phyloP scores from a whole-genome alignment of 2,113 vertebrate species.

The Synodontis membranacea region DNA sequence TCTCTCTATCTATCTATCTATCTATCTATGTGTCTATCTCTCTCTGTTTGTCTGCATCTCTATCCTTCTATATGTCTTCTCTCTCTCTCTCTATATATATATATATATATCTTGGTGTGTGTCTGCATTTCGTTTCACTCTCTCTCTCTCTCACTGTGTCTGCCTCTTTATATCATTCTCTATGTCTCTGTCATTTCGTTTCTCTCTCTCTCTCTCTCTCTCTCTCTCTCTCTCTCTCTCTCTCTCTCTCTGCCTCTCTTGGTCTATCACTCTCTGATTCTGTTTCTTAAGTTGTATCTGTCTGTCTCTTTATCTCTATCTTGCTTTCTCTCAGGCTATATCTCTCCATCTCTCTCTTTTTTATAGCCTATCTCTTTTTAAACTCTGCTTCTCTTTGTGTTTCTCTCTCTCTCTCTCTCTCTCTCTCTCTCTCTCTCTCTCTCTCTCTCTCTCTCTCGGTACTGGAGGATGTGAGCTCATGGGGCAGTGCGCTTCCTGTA shows the following conservation, averaged over 20 bases:
- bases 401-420: conserved; percentile 59
- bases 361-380: no score
- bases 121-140: not conserved
- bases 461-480: conserved; percentile 46
- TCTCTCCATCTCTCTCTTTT: conserved; percentile 70
- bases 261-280: not conserved
- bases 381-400: no score
- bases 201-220: conserved; percentile 73
- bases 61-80: conserved; percentile 45
- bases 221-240: conserved; percentile 70
- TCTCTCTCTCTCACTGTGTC: conserved; percentile 40
- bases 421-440: conserved; percentile 9
- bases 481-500: conserved; percentile 35
- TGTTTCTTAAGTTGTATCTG: conserved; percentile 66
- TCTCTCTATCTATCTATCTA: conserved; percentile 66
- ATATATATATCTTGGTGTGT: no score
- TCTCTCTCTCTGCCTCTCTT: conserved; percentile 60
- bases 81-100: not conserved
- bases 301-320: conserved; percentile 51
- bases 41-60: conserved; percentile 71
- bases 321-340: not conserved
- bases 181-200: not conserved
- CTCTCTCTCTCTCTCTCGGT: conserved; percentile 38
- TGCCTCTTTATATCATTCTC: not conserved
- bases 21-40: conserved; percentile 75